Percentiles rank a stretch among this genome's conserved stretches.
Evolutionary conservation across 2,888 invertebrate genomes (phyloP).

Genomic region (Trichopoda pennipes): DNA sequence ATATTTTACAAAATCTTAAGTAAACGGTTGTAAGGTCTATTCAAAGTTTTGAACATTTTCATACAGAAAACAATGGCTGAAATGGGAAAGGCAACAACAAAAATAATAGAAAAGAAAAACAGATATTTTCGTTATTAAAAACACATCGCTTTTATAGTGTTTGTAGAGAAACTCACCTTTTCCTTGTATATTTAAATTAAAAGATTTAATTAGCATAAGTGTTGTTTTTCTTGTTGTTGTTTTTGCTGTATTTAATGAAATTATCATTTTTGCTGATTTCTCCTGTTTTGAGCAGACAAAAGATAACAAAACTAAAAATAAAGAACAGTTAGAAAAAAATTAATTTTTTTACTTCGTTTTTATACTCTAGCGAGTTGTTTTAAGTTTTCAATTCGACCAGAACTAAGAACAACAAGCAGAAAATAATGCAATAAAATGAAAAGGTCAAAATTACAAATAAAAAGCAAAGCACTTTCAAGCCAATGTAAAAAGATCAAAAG

Average conservation of each 20-base stretch:
- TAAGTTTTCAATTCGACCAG: too few relatives aligned
- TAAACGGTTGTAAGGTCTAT: slow-evolving; percentile 1
- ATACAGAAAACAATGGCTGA: slow-evolving; percentile 22
- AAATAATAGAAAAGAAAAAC: neutral
- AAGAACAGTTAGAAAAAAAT: slow-evolving; percentile 12
- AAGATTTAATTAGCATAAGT: slow-evolving; percentile 66
- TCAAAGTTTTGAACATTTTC: neutral
- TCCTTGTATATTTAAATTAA: slow-evolving; percentile 58
- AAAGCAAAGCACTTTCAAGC: neutral
- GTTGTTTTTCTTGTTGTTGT: slow-evolving; percentile 32
- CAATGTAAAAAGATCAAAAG: neutral
- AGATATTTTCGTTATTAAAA: slow-evolving; percentile 4
- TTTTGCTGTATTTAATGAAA: slow-evolving; percentile 31
- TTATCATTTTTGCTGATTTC: slow-evolving; percentile 33
- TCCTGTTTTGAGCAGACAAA: slow-evolving; percentile 14
- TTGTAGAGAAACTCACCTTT: slow-evolving; percentile 46
- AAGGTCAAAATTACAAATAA: neutral
- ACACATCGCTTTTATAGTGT: neutral
- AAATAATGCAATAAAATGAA: neutral
- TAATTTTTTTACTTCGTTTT: neutral
- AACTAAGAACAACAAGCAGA: neutral
- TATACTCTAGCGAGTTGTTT: too few relatives aligned
- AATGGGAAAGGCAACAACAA: slow-evolving; percentile 6
- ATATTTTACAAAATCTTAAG: slow-evolving; percentile 27
- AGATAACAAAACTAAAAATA: slow-evolving; percentile 24